Evolutionary conservation across 2,113 vertebrate species (phyloP), one percentile per base, ranked within the genome.

Genomic region (Synodontis membranacea): DNA sequence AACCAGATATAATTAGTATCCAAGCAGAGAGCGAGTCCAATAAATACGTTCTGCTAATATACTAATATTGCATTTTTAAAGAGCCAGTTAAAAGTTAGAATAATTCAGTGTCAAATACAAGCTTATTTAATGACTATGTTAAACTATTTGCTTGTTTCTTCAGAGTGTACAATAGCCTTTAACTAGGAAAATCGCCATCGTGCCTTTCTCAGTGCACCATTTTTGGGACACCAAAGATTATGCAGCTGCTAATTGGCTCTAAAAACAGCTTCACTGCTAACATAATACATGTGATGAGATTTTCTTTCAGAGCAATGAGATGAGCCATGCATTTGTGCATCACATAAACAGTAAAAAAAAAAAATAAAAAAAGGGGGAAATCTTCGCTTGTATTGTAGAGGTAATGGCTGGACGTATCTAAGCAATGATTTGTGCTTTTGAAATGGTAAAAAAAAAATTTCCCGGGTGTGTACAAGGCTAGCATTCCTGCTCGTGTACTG

Each of bases 191-290:
- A 31, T 5, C 58, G 54, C 4, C 31, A 83, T 25, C 66, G 23
- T 82, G 56, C 14, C 44, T 80, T 80, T 56, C 5, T 79, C 9
- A n/a, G 34, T 80, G 74, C 14, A 46, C 58, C 64, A 34, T 60
- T 58, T 50, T 72, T 17, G 48, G 62, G 28, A 15, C 8, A n/a
- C 37, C 72, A 56, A 44, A 15, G 81, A 72, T 68, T 50, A 82
- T 19, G 23, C 54, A 42, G 68, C 78, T 76, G 31, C 58, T 86
- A 75, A 86, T 39, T 86, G 66, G 68, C 48, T 86, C 56, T 74
- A 86, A 75, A 86, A 75, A 60, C 68, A 62, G 68, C 52, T 21
- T 58, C n/a, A 60, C 68, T 82, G 25, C 25, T 52, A 83, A 52
- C 4, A 62, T 44, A 64, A 64, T 17, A 50, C 25, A 72, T 86